Evolutionary conservation across 2,113 vertebrate species (phyloP).

Genomic region (Chrysochloris asiatica): DNA sequence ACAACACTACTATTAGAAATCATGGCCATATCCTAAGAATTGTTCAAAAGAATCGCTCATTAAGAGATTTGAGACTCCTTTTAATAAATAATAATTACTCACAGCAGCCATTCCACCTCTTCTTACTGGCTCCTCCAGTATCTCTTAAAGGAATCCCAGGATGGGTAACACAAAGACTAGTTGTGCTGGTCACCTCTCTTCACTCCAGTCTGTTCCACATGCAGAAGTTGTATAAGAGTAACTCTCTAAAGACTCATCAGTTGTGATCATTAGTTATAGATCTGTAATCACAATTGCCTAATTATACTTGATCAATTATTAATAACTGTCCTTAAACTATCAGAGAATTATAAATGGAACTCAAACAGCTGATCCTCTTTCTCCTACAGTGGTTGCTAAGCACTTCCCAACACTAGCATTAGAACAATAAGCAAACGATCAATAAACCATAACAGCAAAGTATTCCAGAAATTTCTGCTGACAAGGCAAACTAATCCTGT

Average conservation of each 20-base stretch:
- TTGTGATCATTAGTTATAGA: neutral
- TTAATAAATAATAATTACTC: neutral
- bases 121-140: neutral
- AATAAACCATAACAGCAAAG: neutral
- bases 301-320: neutral
- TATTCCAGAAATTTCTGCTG: neutral
- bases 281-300: neutral
- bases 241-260: neutral
- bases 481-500: neutral
- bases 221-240: neutral
- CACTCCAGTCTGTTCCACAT: neutral
- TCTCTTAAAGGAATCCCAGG: neutral
- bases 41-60: neutral
- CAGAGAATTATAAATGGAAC: neutral
- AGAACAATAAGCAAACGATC: neutral
- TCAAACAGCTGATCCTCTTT: neutral
- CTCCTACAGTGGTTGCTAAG: neutral
- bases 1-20: no score
- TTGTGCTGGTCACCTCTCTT: neutral
- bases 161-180: no score
- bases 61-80: neutral
- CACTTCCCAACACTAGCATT: neutral
- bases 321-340: neutral
- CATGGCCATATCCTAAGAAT: neutral
- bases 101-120: neutral